Base-by-base conservation (phyloP, 2,797 vertebrate genomes). In the Heterohyrax brucei region DNA sequence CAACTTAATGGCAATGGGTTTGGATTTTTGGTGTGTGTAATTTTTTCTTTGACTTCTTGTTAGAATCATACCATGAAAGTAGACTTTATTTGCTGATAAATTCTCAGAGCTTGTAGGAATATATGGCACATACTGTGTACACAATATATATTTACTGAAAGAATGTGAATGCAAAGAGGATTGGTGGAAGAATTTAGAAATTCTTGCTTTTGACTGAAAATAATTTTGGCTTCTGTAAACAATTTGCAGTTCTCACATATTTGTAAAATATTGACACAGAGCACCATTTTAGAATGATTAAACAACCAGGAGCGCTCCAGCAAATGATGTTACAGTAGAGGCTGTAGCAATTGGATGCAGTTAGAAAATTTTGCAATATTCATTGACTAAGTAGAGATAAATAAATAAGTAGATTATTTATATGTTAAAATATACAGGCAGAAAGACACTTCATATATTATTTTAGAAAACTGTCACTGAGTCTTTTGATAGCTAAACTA, bases 281-380 rank as follows among this genome's bases (percentile, higher is more conserved):
- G n/a, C 18, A 64, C 21, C 3, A 12, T 22, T 92, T 92, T 75
- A 87, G 53, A 87, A 94, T 91, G 26, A 81, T 77, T 87, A 68
- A 81, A 24, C 28, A 10, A 81, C 28, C 28, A 10, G 3, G 14
- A 53, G n/a, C 26, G 1, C 6, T 64, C 9, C 61, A 10, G 10
- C 5, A 16, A 2, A 39, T 30, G 3, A 16, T 1, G 21, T 21
- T 72, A 77, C 10, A 82, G 21, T 14, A 53, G 14, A 56, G 13
- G 10, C n/a, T 13, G 5, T 82, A 82, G 26, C 24, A 62, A 84
- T 0, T 62, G 8, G 5, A 83, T 87, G 9, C 28, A 93, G 50
- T 44, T 6, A 70, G 66, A 78, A 85, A 78, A 21, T 14, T 61
- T 79, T 77, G 5, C 1, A 26, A 18, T 30, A 10, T 72, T 91